phyloP scores from a whole-genome alignment of 2,888 invertebrate species.

The Bruchidius siliquastri region DNA sequence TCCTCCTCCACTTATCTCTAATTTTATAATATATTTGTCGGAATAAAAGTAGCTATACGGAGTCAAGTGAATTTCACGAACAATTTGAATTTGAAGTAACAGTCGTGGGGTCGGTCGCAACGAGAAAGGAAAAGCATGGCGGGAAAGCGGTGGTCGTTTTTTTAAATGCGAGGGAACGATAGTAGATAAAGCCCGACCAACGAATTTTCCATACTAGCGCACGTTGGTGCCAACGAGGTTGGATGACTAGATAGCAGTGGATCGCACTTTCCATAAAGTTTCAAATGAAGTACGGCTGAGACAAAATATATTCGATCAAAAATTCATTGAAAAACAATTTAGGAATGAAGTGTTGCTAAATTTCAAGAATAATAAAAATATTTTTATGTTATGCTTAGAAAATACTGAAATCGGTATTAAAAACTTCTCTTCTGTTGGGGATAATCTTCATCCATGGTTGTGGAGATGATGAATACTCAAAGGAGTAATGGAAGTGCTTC shows the following conservation, averaged over 20 bases:
- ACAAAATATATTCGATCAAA: too few species aligned
- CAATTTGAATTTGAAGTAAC: conserved; percentile 29
- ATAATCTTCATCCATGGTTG: too few species aligned
- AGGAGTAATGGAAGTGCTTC: too few species aligned
- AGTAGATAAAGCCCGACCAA: conserved; percentile 9
- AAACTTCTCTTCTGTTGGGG: too few species aligned
- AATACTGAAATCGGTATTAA: too few species aligned
- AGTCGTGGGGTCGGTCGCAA: conserved; percentile 20
- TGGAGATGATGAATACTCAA: too few species aligned
- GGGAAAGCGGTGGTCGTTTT: conserved; percentile 14
- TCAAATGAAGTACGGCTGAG: too few species aligned
- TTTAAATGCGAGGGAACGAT: conserved; percentile 15
- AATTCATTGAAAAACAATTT: too few species aligned
- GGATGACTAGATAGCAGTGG: background rate
- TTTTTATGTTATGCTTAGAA: too few species aligned
- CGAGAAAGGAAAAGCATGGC: conserved; percentile 15
- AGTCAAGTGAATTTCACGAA: conserved; percentile 29
- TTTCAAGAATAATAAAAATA: too few species aligned
- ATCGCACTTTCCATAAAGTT: too few species aligned
- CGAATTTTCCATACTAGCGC: conserved; percentile 17
- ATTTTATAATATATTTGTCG: conserved; percentile 24
- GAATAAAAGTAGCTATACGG: conserved; percentile 19
- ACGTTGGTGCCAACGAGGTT: conserved; percentile 1
- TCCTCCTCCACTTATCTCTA: conserved; percentile 6
- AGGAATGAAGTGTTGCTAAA: too few species aligned